A percentile compares a stretch with the other conserved stretches of the same genome.
Evolutionary conservation across 2,113 vertebrate species (phyloP).

Genomic region (Ovis aries): ARS-UI_Ramb_v3.0 NC_056069.1:18219001-18219500

Average conservation of each 20-base stretch:
- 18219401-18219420: neutral
- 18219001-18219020: neutral
- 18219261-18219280: constrained; percentile 1
- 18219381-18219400: neutral
- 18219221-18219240: neutral
- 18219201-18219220: constrained; percentile 4
- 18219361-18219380: neutral
- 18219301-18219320: neutral
- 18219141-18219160: neutral
- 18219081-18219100: neutral
- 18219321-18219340: neutral
- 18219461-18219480: neutral
- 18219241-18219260: neutral
- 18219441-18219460: neutral
- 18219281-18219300: neutral
- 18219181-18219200: neutral
- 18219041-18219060: neutral
- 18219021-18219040: constrained; percentile 24
- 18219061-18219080: neutral
- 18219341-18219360: neutral
- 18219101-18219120: neutral
- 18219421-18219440: neutral
- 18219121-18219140: neutral
- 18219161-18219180: neutral
- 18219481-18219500: neutral